These are phyloP conservation scores for Emydura subglobosa DNA, from an alignment of 2,113 vertebrate genomes.

Conservation along the genomic window DNA sequence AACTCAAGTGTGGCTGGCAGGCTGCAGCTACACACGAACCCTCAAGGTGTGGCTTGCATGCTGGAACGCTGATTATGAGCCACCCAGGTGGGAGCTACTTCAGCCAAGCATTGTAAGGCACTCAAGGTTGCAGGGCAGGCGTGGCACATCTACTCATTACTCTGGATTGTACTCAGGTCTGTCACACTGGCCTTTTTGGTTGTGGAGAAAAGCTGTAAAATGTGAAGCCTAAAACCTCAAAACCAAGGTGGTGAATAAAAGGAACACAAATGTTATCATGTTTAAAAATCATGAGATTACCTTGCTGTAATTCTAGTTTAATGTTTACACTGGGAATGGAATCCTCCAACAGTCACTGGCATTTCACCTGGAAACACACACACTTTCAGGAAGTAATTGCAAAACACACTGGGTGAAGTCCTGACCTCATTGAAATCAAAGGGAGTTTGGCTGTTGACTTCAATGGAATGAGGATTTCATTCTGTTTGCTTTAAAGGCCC, in stretches of 20 bases:
- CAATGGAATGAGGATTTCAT: too few species aligned
- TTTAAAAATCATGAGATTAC: slow-evolving; percentile 30
- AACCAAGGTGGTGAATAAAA: slow-evolving; percentile 13
- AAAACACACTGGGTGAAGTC: accelerated
- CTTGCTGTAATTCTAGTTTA: not conserved
- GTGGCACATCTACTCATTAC: not conserved
- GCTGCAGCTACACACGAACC: too few species aligned
- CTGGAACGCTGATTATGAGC: not conserved
- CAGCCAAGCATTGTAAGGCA: not conserved
- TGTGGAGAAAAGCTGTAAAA: not conserved
- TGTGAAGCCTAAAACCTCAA: not conserved
- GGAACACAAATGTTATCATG: not conserved
- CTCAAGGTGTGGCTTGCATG: not conserved
- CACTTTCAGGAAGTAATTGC: not conserved
- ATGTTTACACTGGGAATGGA: not conserved
- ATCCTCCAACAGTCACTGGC: not conserved
- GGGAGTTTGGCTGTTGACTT: too few species aligned
- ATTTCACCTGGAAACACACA: not conserved
- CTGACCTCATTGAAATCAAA: not conserved
- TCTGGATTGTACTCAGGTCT: not conserved
- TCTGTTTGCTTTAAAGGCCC: too few species aligned
- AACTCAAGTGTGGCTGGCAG: too few species aligned
- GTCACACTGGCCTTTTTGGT: not conserved
- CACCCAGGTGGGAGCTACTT: not conserved
- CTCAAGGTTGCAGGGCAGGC: not conserved